A percentile compares a stretch with the other conserved stretches of the same genome.
phyloP scores from a whole-genome alignment of 2,888 invertebrate species.

The Temnothorax rugatulus region DNA sequence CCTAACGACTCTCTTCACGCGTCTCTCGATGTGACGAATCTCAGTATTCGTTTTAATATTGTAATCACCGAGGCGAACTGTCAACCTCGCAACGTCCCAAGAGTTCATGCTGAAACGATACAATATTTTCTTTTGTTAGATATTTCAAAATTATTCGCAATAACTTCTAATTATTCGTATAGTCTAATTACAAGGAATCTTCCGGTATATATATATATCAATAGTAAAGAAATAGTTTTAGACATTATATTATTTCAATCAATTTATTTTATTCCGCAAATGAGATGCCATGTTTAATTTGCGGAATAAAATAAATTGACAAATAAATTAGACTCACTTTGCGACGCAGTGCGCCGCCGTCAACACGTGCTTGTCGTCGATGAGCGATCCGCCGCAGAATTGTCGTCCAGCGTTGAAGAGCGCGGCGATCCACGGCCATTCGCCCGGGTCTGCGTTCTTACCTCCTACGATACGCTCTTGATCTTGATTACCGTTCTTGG shows the following conservation, averaged over 20 bases:
- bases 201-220: no score
- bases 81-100: slow-evolving; percentile 94
- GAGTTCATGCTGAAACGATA: slow-evolving; percentile 92
- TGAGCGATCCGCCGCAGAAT: slow-evolving; percentile 95
- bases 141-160: background rate
- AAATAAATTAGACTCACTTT: slow-evolving; percentile 89
- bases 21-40: slow-evolving; percentile 92
- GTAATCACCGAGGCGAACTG: slow-evolving; percentile 93
- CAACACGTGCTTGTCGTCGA: slow-evolving; percentile 92
- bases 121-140: slow-evolving; percentile 10
- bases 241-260: background rate
- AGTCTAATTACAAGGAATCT: background rate
- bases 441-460: slow-evolving; percentile 92
- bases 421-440: slow-evolving; percentile 95
- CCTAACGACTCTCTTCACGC: slow-evolving; percentile 94
- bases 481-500: slow-evolving; percentile 93
- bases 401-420: slow-evolving; percentile 94
- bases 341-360: slow-evolving; percentile 96
- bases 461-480: slow-evolving; percentile 95
- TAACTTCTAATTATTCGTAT: background rate
- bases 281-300: background rate
- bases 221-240: background rate
- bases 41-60: slow-evolving; percentile 93
- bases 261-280: background rate
- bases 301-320: background rate